Evolutionary conservation across 23 tunicate species (phyloP), one percentile per base, ranked within the genome.

Genomic region (Halocynthia aurantium): DNA sequence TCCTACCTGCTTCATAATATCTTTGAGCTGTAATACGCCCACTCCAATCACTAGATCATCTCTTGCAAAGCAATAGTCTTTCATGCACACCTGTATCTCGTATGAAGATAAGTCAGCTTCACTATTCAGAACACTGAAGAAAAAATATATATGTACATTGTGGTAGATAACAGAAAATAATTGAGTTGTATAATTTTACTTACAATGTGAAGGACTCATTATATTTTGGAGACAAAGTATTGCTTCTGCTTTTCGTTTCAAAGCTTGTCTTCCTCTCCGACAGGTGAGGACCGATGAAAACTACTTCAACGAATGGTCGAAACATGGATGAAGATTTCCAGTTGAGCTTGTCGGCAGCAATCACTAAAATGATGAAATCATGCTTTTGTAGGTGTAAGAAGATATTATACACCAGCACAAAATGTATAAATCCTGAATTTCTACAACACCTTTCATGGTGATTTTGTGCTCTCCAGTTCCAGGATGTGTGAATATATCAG

Each of bases 231-330:
- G 87, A 76, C 83, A 81, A 72, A 57, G 80, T 72, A 70, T 85
- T 85, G 69, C 68, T 86, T 67, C 70, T 79, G 53, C 84, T 71
- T 68, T 86, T 80, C 6, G 99, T 95, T 10, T 91, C 69, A 78
- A 62, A 73, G 20, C 52, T 70, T 62, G 93, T 60, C 55, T 77
- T 81, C 50, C 65, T 81, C 64, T 70, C 64, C 13, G 78, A 72
- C 91, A 95, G 19, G 65, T 86, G 77, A 12, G 99, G 99, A 54
- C 99, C 99, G 22, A 90, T 88, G 64, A 95, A 58, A 69, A 77
- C 82, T 49, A 95, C 87, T 70, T 95, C 99, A 57, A 95, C 78
- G 73, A 89, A 95, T 8, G 99, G 99, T 11, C 86, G 87, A 72
- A 89, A 89, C 67, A 81, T 81, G 53, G 93, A 85, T 50, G 84